phyloP scores from a whole-genome alignment of 2,888 invertebrate species.

The Rhopalosiphum nymphaeae region DNA sequence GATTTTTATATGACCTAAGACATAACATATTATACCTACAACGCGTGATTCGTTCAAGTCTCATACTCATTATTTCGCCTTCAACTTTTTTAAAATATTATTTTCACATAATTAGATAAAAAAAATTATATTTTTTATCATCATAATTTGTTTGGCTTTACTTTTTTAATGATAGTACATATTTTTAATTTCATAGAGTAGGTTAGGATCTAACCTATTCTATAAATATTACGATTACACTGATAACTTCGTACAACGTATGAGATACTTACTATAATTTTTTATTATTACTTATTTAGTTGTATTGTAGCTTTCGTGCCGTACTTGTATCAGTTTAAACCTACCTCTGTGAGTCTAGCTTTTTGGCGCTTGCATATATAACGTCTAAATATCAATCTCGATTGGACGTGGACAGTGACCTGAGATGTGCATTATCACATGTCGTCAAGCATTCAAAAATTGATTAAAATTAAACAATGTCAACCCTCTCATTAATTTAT shows the following conservation, averaged over 20 bases:
- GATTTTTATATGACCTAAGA: no score
- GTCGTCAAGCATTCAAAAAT: no score
- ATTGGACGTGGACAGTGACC: no score
- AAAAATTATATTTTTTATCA: background rate
- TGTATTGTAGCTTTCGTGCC: slow-evolving; percentile 45
- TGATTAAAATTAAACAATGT: slow-evolving; percentile 25
- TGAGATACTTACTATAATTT: no score
- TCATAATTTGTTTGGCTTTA: no score
- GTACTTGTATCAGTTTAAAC: background rate
- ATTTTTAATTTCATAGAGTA: no score
- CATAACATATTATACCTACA: background rate
- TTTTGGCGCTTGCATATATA: no score
- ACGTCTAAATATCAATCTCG: slow-evolving; percentile 20
- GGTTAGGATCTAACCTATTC: no score
- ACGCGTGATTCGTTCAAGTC: background rate
- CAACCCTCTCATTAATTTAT: no score
- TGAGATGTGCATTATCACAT: no score
- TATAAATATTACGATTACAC: background rate
- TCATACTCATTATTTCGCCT: background rate
- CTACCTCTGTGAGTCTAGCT: background rate
- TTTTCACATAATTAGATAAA: background rate
- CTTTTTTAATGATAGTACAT: no score
- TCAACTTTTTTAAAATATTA: background rate
- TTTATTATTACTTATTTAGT: slow-evolving; percentile 39
- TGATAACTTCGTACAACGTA: slow-evolving; percentile 8